These are phyloP conservation scores for Nyctibius grandis DNA, from an alignment of 2,797 vertebrate genomes.

Conservation along the genomic window DNA sequence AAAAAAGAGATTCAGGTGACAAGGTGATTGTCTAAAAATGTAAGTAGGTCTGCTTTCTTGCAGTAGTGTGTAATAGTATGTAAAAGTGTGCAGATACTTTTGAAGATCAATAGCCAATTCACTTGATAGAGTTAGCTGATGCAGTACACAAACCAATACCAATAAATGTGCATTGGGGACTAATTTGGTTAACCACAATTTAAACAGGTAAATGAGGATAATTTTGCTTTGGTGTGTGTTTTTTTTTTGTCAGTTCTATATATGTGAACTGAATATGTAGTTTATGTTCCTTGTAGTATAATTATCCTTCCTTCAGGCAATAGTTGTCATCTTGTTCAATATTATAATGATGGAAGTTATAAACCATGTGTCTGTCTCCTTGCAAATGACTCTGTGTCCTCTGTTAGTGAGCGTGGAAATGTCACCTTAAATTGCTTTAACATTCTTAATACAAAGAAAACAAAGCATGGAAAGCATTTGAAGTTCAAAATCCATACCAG, in stretches of 20 bases:
- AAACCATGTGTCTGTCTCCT: conserved; percentile 29
- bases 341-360: conserved; percentile 34
- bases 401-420: conserved; percentile 35
- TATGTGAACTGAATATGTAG: neutral
- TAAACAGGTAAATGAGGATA: neutral
- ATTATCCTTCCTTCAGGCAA: conserved; percentile 24
- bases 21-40: neutral
- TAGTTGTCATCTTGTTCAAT: conserved; percentile 5
- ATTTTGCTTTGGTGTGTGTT: neutral
- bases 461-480: neutral
- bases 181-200: neutral
- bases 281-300: neutral
- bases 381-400: conserved; percentile 24
- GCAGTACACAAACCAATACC: neutral
- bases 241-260: neutral
- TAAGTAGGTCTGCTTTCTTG: neutral
- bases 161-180: neutral
- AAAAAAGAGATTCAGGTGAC: neutral
- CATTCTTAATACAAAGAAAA: neutral
- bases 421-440: conserved; percentile 14
- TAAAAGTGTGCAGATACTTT: neutral
- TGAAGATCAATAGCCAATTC: neutral
- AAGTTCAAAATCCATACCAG: neutral
- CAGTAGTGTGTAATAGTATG: neutral
- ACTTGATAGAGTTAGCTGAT: neutral